A percentile compares a stretch with the other conserved stretches of the same genome.
phyloP scores from a whole-genome alignment of 2,113 vertebrate species.

The Tringa solitaria region DNA sequence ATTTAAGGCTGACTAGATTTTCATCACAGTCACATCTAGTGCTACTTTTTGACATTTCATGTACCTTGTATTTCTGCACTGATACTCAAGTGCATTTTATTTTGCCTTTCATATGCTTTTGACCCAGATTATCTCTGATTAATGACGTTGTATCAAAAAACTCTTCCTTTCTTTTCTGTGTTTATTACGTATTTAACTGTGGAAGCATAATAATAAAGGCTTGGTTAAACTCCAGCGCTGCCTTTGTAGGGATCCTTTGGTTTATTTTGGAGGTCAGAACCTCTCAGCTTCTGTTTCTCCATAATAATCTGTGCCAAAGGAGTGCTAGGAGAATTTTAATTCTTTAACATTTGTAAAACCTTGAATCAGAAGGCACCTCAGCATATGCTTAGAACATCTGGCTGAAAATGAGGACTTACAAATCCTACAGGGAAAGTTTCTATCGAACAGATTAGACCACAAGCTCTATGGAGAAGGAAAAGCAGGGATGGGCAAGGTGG shows the following conservation, averaged over 20 bases:
- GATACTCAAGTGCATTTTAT: not conserved
- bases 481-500: not conserved
- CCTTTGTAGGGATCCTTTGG: not conserved
- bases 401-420: not conserved
- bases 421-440: not conserved
- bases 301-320: not conserved
- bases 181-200: not conserved
- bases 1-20: not conserved
- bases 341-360: not conserved
- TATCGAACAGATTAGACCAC: not conserved
- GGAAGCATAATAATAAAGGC: not conserved
- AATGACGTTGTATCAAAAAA: not conserved
- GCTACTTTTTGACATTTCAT: not conserved
- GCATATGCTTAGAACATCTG: constrained; percentile 44
- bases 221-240: not conserved
- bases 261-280: not conserved
- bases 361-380: not conserved
- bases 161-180: not conserved
- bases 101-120: not conserved
- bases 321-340: not conserved
- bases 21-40: not conserved
- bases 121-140: not conserved
- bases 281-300: not conserved
- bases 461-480: not conserved
- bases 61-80: not conserved